These are phyloP conservation scores for Cybosia mesomella DNA, from an alignment of 2,888 invertebrate species.

Conservation along the genomic window DNA sequence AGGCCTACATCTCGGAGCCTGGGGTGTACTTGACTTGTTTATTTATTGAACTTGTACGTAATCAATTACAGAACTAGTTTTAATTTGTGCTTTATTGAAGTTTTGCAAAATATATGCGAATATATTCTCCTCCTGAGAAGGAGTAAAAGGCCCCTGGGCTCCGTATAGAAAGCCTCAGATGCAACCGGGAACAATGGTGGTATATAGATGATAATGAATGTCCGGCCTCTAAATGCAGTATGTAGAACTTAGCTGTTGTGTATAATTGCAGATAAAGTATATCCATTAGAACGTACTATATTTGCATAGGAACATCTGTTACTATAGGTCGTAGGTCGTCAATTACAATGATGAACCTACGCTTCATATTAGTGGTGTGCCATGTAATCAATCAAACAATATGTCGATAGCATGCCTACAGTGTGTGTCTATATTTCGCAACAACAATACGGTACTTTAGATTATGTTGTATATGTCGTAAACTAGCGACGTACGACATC, in stretches of 20 bases:
- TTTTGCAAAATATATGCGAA: no score
- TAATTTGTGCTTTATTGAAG: no score
- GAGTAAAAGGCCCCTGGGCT: no score
- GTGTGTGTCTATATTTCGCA: background rate
- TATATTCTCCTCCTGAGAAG: no score
- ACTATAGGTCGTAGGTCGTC: slow-evolving; percentile 2
- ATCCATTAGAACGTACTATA: background rate
- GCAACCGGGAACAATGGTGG: no score
- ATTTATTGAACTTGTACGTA: no score
- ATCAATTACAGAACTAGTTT: no score
- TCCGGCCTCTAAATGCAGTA: no score
- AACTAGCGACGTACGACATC: background rate
- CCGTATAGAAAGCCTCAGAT: no score
- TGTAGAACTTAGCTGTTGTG: background rate
- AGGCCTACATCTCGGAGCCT: no score
- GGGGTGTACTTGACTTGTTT: no score
- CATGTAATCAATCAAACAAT: slow-evolving; percentile 8
- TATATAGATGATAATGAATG: no score
- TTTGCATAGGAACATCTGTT: background rate
- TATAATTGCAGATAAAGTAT: background rate
- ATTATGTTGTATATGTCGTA: background rate
- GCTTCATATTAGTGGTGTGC: slow-evolving; percentile 4
- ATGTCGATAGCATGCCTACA: background rate
- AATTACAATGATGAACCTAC: slow-evolving; percentile 7
- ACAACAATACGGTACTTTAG: background rate